These are phyloP conservation scores for Agrotis clavis DNA, from an alignment of 2,888 invertebrate genomes.

Conservation along the genomic window DNA sequence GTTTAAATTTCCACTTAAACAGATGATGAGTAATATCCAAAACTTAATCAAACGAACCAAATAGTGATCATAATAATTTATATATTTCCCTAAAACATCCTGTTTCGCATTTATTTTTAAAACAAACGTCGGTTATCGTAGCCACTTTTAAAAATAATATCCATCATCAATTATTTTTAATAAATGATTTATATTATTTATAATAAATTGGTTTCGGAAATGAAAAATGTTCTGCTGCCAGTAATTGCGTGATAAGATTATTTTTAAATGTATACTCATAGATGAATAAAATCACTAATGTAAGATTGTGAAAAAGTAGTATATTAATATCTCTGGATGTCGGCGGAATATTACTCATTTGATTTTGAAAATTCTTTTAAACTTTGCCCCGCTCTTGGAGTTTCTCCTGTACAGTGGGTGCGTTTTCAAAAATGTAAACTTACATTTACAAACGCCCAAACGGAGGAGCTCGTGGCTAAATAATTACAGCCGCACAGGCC, in stretches of 20 bases:
- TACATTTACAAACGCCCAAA: too few species aligned
- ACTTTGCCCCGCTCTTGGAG: too few species aligned
- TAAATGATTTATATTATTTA: background rate
- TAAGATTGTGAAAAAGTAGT: too few species aligned
- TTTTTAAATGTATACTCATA: background rate
- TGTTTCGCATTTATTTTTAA: conserved; percentile 14
- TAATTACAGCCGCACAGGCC: too few species aligned
- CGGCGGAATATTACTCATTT: too few species aligned
- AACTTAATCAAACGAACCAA: conserved; percentile 22
- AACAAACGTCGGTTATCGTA: background rate
- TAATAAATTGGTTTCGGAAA: background rate
- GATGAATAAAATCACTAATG: too few species aligned
- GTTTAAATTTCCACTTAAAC: background rate
- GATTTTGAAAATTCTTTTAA: too few species aligned
- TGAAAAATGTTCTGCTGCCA: background rate
- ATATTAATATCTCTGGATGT: too few species aligned
- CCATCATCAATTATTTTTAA: background rate
- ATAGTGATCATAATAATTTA: conserved; percentile 16
- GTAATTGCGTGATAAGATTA: background rate
- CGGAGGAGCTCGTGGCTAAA: too few species aligned
- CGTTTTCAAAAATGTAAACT: too few species aligned
- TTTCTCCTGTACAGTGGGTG: too few species aligned
- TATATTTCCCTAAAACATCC: background rate
- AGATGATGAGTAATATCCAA: background rate
- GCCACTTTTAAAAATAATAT: conserved; percentile 1